Evolutionary conservation across 2,888 invertebrate genomes (phyloP), one percentile per base, ranked within the genome.

Genomic region (Ischnura elegans): DNA sequence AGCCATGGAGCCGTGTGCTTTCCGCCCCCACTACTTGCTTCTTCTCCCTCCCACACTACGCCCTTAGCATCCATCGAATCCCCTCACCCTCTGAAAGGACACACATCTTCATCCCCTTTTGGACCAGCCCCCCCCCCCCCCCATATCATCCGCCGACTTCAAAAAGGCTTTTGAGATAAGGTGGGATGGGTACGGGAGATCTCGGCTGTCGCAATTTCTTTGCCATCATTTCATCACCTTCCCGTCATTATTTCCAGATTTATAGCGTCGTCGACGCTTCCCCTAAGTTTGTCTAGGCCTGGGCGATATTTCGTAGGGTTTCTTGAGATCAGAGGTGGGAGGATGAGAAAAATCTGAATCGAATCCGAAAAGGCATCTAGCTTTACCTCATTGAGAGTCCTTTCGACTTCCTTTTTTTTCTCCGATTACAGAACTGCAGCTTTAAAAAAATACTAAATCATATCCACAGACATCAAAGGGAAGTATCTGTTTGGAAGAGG

Each of bases 1-100:
- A 42, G 55, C 93, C 86, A 45, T 29, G 76, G 36, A 36, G 76
- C 93, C 46, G 51, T 51, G 51, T 51, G 43, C 87, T 93, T 86
- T 85, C 87, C 25, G 16, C 93, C 51, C 47, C 36, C 93, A 42
- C 66, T n/a, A 6, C 36, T 76, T n/a, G 36, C 76, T 36, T 76
- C 36, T 76, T 76, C 76, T 6, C 76, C 76, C 76, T 36, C 1
- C 76, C 13, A 21, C 76, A 76, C 36, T 36, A 29, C 76, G 16
- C 76, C 36, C 76, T 76, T n/a, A 61, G 1, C 61, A 3, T 5
- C 76, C 36, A 8, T 13, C 66, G 13, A 21, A 6, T n/a, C 66
- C 21, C 29, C 3, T n/a, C 29, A 6, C 36, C 76, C 61, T 25
- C 36, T 36, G 76, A 76, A 76, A 36, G n/a, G n/a, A 36, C 29